These are phyloP conservation scores for Criorhina ranunculi DNA, from an alignment of 2,888 invertebrate species.

Conservation along the genomic window DNA sequence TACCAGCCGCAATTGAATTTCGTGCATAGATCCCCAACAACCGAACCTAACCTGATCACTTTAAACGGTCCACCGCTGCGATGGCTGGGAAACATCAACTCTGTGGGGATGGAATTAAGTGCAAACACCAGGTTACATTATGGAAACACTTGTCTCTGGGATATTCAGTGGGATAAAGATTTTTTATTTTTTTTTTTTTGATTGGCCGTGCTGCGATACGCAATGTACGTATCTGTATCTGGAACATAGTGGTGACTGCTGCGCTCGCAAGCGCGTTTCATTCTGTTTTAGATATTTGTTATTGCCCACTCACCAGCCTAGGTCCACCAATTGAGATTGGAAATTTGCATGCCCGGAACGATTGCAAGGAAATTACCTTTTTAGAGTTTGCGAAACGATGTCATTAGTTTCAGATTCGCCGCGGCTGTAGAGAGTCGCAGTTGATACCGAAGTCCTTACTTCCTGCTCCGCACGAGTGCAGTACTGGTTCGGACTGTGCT, in stretches of 20 bases:
- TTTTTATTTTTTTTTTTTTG: slow-evolving; percentile 50
- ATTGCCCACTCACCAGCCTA: slow-evolving; percentile 52
- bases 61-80: slow-evolving; percentile 28
- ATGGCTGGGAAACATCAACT: slow-evolving; percentile 53
- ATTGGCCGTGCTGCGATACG: slow-evolving; percentile 56
- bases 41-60: slow-evolving; percentile 46
- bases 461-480: slow-evolving; percentile 53
- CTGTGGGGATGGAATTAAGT: slow-evolving; percentile 72
- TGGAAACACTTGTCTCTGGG: slow-evolving; percentile 74
- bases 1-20: slow-evolving; percentile 39
- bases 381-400: slow-evolving; percentile 72
- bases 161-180: slow-evolving; percentile 63
- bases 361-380: slow-evolving; percentile 71
- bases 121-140: slow-evolving; percentile 75
- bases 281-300: slow-evolving; percentile 38
- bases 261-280: slow-evolving; percentile 50
- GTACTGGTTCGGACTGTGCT: slow-evolving; percentile 36
- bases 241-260: slow-evolving; percentile 61
- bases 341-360: slow-evolving; percentile 70
- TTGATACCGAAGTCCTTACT: slow-evolving; percentile 56
- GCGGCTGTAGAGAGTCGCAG: slow-evolving; percentile 32
- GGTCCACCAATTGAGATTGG: slow-evolving; percentile 43
- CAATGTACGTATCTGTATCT: slow-evolving; percentile 66
- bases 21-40: slow-evolving; percentile 56
- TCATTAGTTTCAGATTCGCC: slow-evolving; percentile 67